phyloP scores from a whole-genome alignment of 2,113 vertebrate genomes.

The Ochotona curzoniae region DNA sequence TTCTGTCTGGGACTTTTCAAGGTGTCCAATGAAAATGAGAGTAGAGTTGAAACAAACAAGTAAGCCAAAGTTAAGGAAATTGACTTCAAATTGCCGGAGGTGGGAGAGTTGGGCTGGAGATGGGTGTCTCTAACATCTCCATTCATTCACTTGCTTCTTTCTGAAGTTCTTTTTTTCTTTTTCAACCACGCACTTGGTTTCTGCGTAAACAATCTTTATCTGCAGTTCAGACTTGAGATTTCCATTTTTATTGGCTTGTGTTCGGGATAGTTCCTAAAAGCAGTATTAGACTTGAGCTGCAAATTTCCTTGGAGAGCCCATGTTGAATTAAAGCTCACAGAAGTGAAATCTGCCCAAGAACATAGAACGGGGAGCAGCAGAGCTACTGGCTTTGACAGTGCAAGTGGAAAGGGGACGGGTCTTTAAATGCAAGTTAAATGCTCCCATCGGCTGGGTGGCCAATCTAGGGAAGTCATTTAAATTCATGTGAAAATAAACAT shows the following conservation, averaged over 20 bases:
- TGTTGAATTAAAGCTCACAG: not conserved
- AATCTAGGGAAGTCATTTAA: not conserved
- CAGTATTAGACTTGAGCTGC: not conserved
- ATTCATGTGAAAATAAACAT: not conserved
- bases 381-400: not conserved
- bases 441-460: accelerated
- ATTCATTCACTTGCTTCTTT: accelerated
- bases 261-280: not conserved
- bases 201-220: not conserved
- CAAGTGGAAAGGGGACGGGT: not conserved
- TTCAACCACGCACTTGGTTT: not conserved
- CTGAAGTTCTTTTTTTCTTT: not conserved
- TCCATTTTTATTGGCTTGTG: not conserved
- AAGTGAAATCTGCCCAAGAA: not conserved
- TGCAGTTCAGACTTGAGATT: not conserved
- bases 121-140: not conserved
- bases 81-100: not conserved
- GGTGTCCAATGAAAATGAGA: not conserved
- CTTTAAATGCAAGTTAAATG: not conserved
- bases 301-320: not conserved
- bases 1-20: constrained; percentile 32
- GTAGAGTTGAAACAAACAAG: constrained; percentile 19
- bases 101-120: not conserved
- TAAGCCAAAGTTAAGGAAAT: not conserved
- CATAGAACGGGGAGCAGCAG: accelerated